Conservation (phyloP, 2,888 invertebrate species). For the Caradrina clavipalpis region DNA sequence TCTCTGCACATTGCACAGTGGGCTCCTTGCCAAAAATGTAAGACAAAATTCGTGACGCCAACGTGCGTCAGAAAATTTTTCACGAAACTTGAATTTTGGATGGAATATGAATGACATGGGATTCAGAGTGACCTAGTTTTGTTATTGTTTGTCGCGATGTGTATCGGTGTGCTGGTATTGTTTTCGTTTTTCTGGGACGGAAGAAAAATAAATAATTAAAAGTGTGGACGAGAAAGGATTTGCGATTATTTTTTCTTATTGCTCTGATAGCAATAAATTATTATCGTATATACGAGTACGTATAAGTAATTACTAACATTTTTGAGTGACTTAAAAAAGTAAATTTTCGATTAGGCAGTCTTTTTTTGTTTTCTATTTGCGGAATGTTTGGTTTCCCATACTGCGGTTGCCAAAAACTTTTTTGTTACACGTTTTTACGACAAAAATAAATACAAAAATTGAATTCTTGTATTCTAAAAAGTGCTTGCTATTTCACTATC, state of each 20-base stretch:
- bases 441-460: too few relatives aligned
- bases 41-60: constrained; percentile 50
- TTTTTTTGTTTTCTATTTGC: too few relatives aligned
- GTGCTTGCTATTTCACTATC: neutral
- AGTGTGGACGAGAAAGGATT: neutral
- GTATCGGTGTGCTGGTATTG: neutral
- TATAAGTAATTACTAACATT: too few relatives aligned
- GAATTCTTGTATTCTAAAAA: neutral
- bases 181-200: neutral
- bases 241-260: neutral
- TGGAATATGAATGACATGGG: constrained; percentile 30
- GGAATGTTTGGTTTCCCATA: too few relatives aligned
- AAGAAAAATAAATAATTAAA: neutral
- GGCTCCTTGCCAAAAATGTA: constrained; percentile 63
- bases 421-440: too few relatives aligned
- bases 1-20: constrained; percentile 59
- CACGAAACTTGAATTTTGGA: constrained; percentile 32
- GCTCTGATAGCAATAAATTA: too few relatives aligned
- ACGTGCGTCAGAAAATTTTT: constrained; percentile 56
- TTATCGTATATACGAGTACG: too few relatives aligned
- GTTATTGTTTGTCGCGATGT: constrained; percentile 7
- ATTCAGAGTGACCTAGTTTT: constrained; percentile 21
- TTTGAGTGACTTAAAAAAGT: too few relatives aligned
- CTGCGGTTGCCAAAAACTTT: too few relatives aligned
- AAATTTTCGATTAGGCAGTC: too few relatives aligned